These are phyloP conservation scores for Bos javanicus DNA, from an alignment of 2,113 vertebrate genomes.

Conservation along the genomic window DNA sequence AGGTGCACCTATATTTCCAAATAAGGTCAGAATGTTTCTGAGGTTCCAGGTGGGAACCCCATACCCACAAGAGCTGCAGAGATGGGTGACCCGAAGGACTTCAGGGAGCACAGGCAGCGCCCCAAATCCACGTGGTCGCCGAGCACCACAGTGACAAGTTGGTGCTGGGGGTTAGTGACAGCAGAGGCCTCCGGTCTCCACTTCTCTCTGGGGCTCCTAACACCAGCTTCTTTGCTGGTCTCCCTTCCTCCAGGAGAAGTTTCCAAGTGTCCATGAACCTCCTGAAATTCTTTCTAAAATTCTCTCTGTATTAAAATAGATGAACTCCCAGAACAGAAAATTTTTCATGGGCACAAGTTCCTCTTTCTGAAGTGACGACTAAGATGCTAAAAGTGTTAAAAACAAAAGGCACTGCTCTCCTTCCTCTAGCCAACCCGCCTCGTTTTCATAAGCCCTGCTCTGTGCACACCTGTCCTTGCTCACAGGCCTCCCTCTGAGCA, in stretches of 20 bases:
- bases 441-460: neutral
- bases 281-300: neutral
- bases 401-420: neutral
- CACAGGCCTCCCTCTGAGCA: neutral
- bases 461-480: neutral
- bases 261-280: neutral
- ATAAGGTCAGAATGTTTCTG: neutral
- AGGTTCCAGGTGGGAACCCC: neutral
- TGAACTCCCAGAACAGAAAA: neutral
- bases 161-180: accelerated
- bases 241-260: neutral
- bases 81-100: neutral
- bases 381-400: neutral
- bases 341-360: neutral
- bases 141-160: neutral
- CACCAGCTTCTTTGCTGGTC: neutral
- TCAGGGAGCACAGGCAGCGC: neutral
- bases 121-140: accelerated
- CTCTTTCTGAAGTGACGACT: neutral
- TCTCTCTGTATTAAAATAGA: neutral
- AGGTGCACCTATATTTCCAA: neutral
- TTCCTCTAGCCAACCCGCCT: neutral
- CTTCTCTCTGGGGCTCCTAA: neutral
- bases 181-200: neutral
- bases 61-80: neutral